Base-by-base conservation (phyloP, 2,888 invertebrate genomes). In the Chrysotoxum bicinctum region DNA sequence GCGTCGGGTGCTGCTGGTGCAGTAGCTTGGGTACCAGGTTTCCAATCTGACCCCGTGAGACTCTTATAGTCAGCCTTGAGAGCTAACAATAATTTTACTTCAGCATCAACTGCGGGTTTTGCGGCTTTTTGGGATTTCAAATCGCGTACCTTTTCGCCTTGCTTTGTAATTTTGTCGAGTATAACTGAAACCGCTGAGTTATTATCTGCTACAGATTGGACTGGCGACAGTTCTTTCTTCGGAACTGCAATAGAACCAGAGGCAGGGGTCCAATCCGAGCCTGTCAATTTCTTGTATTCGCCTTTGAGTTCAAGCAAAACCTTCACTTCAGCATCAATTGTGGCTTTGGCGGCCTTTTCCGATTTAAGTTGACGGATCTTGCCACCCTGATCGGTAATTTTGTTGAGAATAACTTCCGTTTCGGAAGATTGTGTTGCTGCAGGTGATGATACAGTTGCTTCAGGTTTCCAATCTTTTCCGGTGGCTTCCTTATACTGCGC, bases 61-160 rank as follows among this genome's bases (percentile, higher is more conserved):
- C 93, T 90, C 90, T 97, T 98, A 91, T 95, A 98, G 74, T 96
- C 94, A 0, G 93, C 93, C 91, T 98, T 98, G 2, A 97, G 91
- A 26, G 92, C 92, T n/a, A 97, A 90, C 4, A 98, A 92, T 37
- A 91, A 90, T 89, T 96, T 95, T 0, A 94, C 94, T 87, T 93
- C 94, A 35, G 90, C 91, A 86, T 94, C 93, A 62, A 95, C 90
- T 1, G 91, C 89, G 62, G 93, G 91, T 91, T 96, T 96, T 1
- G 94, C 93, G 0, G 95, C 95, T 89, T 96, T 96, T 10, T 94
- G 93, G 0, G 93, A 82, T 91, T 97, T 97, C 23, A 97, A 92
- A 64, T 94, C 93, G 14, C 97, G 93, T 1, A 98, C 94, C 90
- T 94, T 94, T 77, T 96, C 95, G 0, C 97, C 95, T 89, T 95